Evolutionary conservation across 2,113 vertebrate genomes (phyloP).

Genomic region (Pontoporia blainvillei): DNA sequence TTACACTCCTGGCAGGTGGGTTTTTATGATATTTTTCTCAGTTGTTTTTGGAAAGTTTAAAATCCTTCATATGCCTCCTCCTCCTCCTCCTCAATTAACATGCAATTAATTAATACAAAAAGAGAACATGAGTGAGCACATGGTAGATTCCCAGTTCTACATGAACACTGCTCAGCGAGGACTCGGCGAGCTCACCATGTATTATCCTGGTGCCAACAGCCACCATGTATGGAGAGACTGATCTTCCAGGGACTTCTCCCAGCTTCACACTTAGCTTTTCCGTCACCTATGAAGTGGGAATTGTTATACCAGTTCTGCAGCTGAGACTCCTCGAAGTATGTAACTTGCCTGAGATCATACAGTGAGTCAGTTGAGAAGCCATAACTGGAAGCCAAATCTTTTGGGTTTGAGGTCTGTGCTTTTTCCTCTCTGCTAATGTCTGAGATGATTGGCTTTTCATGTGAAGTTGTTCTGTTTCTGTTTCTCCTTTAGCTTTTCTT

Average conservation of each 20-base stretch:
- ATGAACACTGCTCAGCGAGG: not conserved
- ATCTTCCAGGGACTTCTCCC: not conserved
- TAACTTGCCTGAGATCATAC: no score
- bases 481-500: not conserved
- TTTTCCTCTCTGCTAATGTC: not conserved
- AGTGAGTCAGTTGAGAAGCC: not conserved
- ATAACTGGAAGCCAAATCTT: not conserved
- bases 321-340: not conserved
- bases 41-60: not conserved
- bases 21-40: not conserved
- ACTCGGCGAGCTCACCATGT: accelerated
- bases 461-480: not conserved
- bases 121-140: not conserved
- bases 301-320: not conserved
- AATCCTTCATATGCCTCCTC: not conserved
- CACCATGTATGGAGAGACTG: accelerated
- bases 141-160: accelerated
- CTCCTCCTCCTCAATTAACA: not conserved
- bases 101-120: not conserved
- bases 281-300: not conserved
- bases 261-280: not conserved
- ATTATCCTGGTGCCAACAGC: not conserved
- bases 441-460: not conserved
- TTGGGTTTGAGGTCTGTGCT: not conserved
- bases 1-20: not conserved